These are phyloP conservation scores for Cariama cristata DNA, from an alignment of 2,113 vertebrate species.

Conservation along the genomic window DNA sequence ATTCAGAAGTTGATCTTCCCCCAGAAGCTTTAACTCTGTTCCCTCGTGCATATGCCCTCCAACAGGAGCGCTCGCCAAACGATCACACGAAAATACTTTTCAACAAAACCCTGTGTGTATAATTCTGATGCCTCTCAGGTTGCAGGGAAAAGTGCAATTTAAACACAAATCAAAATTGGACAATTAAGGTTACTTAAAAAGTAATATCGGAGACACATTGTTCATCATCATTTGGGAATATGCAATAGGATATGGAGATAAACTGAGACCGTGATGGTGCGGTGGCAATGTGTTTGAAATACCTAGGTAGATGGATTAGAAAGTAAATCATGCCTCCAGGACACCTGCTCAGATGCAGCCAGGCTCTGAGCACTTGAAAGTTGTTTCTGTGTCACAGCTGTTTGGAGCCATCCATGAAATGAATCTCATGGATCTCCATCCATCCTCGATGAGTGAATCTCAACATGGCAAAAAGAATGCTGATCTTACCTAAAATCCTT, in stretches of 20 bases:
- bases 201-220: neutral
- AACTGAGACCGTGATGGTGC: neutral
- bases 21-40: conserved; percentile 48
- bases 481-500: neutral
- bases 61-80: neutral
- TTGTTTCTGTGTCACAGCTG: neutral
- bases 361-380: neutral
- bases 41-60: neutral
- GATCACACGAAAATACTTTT: neutral
- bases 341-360: neutral
- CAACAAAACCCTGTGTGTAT: neutral
- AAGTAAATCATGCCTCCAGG: neutral
- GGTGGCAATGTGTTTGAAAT: neutral
- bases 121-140: conserved; percentile 46
- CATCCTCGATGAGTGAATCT: neutral
- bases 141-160: conserved; percentile 39
- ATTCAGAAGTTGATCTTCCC: conserved; percentile 23
- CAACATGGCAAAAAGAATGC: neutral
- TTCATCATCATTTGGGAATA: conserved; percentile 23
- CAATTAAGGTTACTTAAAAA: conserved; percentile 53
- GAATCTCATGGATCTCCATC: neutral
- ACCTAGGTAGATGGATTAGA: neutral
- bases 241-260: neutral
- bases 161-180: conserved; percentile 47
- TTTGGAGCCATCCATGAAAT: neutral